phyloP scores from a whole-genome alignment of 2,797 vertebrate genomes.

The Acanthiza pusilla region DNA sequence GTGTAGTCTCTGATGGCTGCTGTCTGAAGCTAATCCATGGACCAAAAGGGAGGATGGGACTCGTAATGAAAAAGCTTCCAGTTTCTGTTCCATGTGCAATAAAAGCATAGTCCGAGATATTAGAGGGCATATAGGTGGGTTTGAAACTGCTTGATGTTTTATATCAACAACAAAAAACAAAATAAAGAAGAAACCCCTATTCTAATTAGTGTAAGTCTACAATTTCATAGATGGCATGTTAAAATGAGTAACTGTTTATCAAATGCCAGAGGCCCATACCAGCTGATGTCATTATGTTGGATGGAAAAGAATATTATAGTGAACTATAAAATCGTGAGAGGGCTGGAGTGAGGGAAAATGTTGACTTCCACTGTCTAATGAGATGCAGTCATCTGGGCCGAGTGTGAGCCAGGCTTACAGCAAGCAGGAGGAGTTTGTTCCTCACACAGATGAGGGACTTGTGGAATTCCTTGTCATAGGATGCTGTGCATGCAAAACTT shows the following conservation, averaged over 20 bases:
- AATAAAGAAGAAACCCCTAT: neutral
- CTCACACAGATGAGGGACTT: neutral
- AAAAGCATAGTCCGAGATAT: neutral
- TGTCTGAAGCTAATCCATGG: neutral
- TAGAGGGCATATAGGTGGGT: neutral
- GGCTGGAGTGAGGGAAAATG: neutral
- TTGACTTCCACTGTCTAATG: neutral
- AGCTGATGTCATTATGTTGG: neutral
- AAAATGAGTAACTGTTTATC: neutral
- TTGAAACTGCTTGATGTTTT: neutral
- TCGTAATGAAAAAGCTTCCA: neutral
- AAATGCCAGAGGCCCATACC: neutral
- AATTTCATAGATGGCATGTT: neutral
- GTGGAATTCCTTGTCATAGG: neutral
- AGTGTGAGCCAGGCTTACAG: neutral
- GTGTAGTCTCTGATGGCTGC: neutral
- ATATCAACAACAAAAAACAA: neutral
- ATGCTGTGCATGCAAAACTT: neutral
- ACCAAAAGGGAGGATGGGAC: neutral
- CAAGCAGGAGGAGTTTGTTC: neutral
- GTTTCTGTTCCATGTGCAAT: neutral
- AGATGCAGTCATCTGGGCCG: neutral
- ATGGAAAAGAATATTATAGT: neutral
- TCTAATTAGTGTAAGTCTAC: neutral
- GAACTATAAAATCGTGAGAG: neutral